Evolutionary conservation across 2,113 vertebrate species (phyloP).

Genomic region (Sigmodon hispidus): DNA sequence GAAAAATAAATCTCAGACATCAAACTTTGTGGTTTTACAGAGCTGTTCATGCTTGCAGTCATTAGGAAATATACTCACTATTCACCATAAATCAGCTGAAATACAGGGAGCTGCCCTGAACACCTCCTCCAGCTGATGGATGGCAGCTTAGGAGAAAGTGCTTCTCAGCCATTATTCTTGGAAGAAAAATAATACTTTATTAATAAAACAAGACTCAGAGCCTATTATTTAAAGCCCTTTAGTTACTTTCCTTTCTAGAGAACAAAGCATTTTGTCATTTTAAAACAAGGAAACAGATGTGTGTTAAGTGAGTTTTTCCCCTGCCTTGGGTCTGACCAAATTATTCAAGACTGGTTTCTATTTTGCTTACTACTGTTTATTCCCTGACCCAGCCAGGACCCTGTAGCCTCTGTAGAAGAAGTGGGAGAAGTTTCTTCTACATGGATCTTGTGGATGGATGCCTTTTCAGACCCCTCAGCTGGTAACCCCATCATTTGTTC

Average conservation of each 20-base stretch:
- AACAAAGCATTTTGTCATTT: slow-evolving; percentile 43
- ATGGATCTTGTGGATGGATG: not conserved
- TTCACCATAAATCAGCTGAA: slow-evolving; percentile 45
- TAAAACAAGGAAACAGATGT: slow-evolving; percentile 39
- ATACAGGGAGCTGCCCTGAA: slow-evolving; percentile 19
- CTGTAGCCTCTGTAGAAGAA: not conserved
- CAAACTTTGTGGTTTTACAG: slow-evolving; percentile 29
- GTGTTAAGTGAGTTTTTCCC: slow-evolving; percentile 61
- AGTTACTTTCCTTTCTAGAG: not conserved
- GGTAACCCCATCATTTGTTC: not conserved
- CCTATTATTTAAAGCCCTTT: slow-evolving; percentile 52
- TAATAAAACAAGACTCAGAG: slow-evolving; percentile 63
- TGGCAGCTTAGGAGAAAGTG: not conserved
- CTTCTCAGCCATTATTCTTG: slow-evolving; percentile 62
- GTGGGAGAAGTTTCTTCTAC: not conserved
- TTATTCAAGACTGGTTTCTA: not conserved
- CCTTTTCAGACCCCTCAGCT: not conserved
- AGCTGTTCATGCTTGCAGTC: slow-evolving; percentile 55
- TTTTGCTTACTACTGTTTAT: not conserved
- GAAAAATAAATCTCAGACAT: slow-evolving; percentile 62
- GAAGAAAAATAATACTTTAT: slow-evolving; percentile 71
- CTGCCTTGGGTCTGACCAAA: not conserved
- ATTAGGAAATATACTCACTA: slow-evolving; percentile 47
- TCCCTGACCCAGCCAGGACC: not conserved
- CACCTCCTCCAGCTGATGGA: slow-evolving; percentile 50